Conservation (phyloP, 1,140 invertebrate genomes). For the Camponotus vicinus region DNA sequence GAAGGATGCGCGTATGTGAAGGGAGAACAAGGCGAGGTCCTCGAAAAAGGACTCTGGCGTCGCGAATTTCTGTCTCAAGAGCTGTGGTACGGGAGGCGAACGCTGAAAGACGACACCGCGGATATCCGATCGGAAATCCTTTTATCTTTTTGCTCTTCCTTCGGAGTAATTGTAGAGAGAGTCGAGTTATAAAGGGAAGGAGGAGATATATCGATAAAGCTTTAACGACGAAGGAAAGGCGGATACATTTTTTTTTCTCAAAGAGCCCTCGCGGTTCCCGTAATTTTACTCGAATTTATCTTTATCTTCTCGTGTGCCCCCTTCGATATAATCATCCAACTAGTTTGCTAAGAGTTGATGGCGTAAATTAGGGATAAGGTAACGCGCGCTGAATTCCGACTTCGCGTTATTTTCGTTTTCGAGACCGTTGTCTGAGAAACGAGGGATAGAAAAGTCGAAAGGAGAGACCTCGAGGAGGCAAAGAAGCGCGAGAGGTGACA, state of each 20-base stretch:
- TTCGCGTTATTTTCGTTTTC: neutral
- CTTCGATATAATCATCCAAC: constrained; percentile 39
- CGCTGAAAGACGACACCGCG: constrained; percentile 16
- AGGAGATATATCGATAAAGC: constrained; percentile 61
- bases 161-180: constrained; percentile 17
- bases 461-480: neutral
- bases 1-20: neutral
- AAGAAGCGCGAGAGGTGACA: neutral
- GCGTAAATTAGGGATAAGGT: neutral
- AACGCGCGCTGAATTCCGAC: neutral
- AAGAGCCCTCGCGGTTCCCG: neutral
- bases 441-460: neutral
- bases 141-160: constrained; percentile 49
- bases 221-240: constrained; percentile 40
- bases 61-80: constrained; percentile 1
- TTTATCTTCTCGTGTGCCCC: constrained; percentile 10
- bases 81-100: constrained; percentile 10
- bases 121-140: constrained; percentile 16
- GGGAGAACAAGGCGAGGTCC: neutral
- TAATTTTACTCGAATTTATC: constrained; percentile 45
- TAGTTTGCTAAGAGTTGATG: constrained; percentile 42
- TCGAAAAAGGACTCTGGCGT: neutral
- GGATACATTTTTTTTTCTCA: constrained; percentile 1
- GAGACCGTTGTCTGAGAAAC: neutral
- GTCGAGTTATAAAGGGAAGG: neutral